A percentile compares a stretch with the other conserved stretches of the same genome.
Evolutionary conservation across 2,888 invertebrate genomes (phyloP).

Genomic region (Pecten maximus): DNA sequence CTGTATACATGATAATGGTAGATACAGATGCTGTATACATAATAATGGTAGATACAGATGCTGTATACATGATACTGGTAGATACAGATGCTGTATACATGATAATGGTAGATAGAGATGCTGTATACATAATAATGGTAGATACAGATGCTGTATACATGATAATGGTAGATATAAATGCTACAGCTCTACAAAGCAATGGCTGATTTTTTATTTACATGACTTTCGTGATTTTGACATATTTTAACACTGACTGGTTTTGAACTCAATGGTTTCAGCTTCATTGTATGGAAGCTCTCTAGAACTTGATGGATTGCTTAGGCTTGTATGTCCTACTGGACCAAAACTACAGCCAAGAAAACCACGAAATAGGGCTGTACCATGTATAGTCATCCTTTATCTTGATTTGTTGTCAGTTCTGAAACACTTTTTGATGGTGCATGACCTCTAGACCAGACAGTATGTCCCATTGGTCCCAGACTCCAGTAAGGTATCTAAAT

Average conservation of each 20-base stretch:
- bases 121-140: too few relatives aligned
- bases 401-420: slow-evolving; percentile 24
- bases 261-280: background rate
- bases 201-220: too few relatives aligned
- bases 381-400: background rate
- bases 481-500: background rate
- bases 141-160: too few relatives aligned
- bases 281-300: background rate
- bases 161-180: too few relatives aligned
- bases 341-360: background rate
- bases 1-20: too few relatives aligned
- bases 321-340: background rate
- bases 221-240: background rate
- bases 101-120: too few relatives aligned
- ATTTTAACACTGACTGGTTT: background rate
- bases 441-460: background rate
- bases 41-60: too few relatives aligned
- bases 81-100: too few relatives aligned
- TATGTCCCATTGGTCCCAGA: background rate
- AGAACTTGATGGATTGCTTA: background rate
- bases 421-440: background rate
- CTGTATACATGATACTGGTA: too few relatives aligned
- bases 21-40: too few relatives aligned
- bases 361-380: background rate
- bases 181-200: too few relatives aligned